These are phyloP conservation scores for Temnothorax unifasciatus DNA, from an alignment of 2,888 invertebrate species.

Conservation along the genomic window DNA sequence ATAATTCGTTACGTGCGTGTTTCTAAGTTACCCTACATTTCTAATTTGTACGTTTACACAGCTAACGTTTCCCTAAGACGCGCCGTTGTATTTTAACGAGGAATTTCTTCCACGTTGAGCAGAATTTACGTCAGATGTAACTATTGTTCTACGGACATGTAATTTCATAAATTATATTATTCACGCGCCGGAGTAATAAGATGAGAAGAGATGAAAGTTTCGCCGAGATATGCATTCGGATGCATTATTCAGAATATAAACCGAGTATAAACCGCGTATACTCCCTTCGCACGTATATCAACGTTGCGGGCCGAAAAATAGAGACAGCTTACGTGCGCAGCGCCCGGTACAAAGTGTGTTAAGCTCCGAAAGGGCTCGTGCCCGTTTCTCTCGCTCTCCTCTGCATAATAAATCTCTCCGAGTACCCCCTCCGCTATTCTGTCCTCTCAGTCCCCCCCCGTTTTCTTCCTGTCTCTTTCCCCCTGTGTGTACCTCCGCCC, in stretches of 20 bases:
- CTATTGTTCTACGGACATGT: background rate
- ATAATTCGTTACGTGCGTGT: background rate
- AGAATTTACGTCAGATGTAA: background rate
- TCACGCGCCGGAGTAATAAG: background rate
- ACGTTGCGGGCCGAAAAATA: conserved; percentile 52
- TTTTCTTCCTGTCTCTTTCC: conserved; percentile 20
- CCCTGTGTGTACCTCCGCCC: background rate
- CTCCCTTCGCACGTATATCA: conserved; percentile 46
- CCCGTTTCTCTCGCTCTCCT: conserved; percentile 39
- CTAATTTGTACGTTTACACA: background rate
- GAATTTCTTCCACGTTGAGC: background rate
- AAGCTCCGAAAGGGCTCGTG: conserved; percentile 51
- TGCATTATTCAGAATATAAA: conserved; percentile 53
- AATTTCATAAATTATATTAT: background rate
- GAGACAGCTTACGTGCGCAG: conserved; percentile 51
- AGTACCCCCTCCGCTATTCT: conserved; percentile 56
- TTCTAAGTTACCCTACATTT: background rate
- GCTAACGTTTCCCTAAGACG: background rate
- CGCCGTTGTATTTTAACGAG: background rate
- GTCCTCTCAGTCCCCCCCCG: conserved; percentile 10
- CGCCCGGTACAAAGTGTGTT: conserved; percentile 48
- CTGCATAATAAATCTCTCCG: conserved; percentile 58
- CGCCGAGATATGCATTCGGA: conserved; percentile 29
- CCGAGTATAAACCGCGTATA: conserved; percentile 5
- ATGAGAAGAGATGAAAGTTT: conserved; percentile 29